phyloP scores from a whole-genome alignment of 1,140 invertebrate species.

The Vanessa atalanta region DNA sequence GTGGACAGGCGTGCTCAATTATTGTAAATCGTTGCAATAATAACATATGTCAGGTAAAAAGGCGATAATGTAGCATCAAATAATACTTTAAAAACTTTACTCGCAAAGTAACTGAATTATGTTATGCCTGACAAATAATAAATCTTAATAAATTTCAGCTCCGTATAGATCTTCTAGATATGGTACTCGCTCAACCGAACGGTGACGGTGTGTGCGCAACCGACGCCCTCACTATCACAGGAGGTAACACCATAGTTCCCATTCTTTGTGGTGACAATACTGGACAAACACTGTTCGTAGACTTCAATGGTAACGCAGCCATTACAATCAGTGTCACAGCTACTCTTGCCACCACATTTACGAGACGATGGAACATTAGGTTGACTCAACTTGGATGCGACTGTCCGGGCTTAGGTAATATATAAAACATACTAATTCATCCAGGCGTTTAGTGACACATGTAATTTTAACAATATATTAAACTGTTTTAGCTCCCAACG shows the following conservation, averaged over 20 bases:
- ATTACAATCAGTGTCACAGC: slow-evolving; percentile 86
- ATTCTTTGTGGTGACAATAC: slow-evolving; percentile 90
- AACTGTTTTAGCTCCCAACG: slow-evolving; percentile 84
- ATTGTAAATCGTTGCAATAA: slow-evolving; percentile 85
- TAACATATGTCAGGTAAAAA: slow-evolving; percentile 87
- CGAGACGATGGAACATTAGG: slow-evolving; percentile 89
- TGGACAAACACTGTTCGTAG: slow-evolving; percentile 90
- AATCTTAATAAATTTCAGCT: slow-evolving; percentile 74
- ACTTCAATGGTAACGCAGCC: slow-evolving; percentile 85
- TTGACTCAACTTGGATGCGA: slow-evolving; percentile 88
- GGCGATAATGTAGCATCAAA: neutral
- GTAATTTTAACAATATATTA: neutral
- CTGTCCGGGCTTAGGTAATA: slow-evolving; percentile 82
- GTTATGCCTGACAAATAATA: neutral
- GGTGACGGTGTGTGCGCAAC: slow-evolving; percentile 86
- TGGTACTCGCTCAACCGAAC: slow-evolving; percentile 87
- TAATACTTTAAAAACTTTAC: too few relatives aligned
- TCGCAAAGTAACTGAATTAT: neutral
- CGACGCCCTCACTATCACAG: slow-evolving; percentile 86
- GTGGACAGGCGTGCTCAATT: slow-evolving; percentile 85
- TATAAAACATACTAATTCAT: too few relatives aligned
- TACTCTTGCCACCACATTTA: slow-evolving; percentile 81
- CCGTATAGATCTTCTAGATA: slow-evolving; percentile 88
- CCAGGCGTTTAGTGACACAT: too few relatives aligned
- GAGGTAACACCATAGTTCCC: slow-evolving; percentile 84